phyloP scores from a whole-genome alignment of 2,113 vertebrate genomes.

The Daboia siamensis region DNA sequence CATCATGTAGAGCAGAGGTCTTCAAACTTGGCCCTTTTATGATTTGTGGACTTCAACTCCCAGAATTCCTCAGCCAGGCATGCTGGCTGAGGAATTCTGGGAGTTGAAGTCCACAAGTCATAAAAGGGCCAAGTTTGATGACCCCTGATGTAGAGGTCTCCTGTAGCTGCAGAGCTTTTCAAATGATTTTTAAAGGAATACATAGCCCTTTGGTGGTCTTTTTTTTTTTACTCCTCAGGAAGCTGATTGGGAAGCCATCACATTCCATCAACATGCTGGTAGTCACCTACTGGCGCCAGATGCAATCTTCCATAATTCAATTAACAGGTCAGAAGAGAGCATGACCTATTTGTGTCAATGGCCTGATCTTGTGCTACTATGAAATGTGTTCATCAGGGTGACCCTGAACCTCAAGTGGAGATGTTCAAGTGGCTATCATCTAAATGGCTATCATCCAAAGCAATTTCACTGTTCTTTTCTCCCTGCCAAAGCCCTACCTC shows the following conservation, averaged over 20 bases:
- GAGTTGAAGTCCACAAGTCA: no score
- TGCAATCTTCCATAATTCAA: not conserved
- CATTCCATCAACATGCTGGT: fast-evolving
- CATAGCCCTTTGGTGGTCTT: slow-evolving; percentile 3
- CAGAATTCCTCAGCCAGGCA: no score
- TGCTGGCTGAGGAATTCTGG: no score
- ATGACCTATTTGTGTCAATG: not conserved
- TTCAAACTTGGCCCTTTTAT: no score
- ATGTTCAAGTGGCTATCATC: not conserved
- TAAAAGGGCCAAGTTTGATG: no score
- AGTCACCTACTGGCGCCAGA: not conserved
- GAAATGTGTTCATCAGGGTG: fast-evolving
- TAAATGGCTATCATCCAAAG: not conserved
- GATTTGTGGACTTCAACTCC: no score
- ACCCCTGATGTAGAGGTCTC: not conserved
- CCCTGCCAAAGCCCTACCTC: slow-evolving; percentile 5
- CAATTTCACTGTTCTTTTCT: not conserved
- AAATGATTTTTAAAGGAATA: slow-evolving; percentile 10
- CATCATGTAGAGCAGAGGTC: not conserved
- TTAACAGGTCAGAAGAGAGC: not conserved
- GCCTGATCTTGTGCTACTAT: not conserved
- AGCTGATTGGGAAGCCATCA: not conserved
- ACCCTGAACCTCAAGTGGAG: fast-evolving
- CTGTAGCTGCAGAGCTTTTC: slow-evolving; percentile 8
- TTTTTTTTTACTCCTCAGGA: slow-evolving; percentile 26